Percentiles rank a stretch among this genome's conserved stretches.
These are phyloP conservation scores for Palythoa grandis DNA, from an alignment of 92 coral and sea anemone genomes.

Conservation along the genomic window DNA sequence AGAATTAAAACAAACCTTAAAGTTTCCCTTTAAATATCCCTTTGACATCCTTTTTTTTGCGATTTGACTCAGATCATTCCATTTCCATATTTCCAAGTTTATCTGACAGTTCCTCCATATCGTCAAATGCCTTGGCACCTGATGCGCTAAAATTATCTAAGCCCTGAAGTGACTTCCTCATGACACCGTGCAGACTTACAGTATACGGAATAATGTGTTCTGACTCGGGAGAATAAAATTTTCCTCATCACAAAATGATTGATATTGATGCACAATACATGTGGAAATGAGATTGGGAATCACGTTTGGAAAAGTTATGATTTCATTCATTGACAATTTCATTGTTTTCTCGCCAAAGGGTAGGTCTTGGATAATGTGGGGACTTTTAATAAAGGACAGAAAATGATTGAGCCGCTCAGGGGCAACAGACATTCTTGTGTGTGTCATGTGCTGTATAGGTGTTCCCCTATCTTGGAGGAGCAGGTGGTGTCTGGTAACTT, in stretches of 20 bases:
- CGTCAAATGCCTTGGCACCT: constrained; percentile 49
- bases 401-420: constrained; percentile 41
- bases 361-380: constrained; percentile 39
- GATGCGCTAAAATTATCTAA: constrained; percentile 39
- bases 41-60: not conserved
- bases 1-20: not conserved
- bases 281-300: constrained; percentile 34
- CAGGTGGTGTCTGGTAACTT: constrained; percentile 39
- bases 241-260: constrained; percentile 24
- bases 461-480: constrained; percentile 39
- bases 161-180: constrained; percentile 49
- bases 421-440: not conserved
- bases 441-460: not conserved
- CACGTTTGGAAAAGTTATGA: constrained; percentile 35
- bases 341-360: constrained; percentile 49
- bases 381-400: constrained; percentile 48
- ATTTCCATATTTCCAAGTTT: constrained; percentile 25
- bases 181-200: constrained; percentile 44
- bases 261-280: constrained; percentile 33
- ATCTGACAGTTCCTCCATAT: constrained; percentile 19
- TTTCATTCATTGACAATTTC: not conserved
- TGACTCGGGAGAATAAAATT: constrained; percentile 18
- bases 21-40: not conserved
- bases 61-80: not conserved
- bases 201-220: constrained; percentile 10